Percentiles rank a stretch among this genome's conserved stretches.
These are phyloP conservation scores for Agrochola lychnidis DNA, from an alignment of 2,888 invertebrate species.

Conservation along the genomic window DNA sequence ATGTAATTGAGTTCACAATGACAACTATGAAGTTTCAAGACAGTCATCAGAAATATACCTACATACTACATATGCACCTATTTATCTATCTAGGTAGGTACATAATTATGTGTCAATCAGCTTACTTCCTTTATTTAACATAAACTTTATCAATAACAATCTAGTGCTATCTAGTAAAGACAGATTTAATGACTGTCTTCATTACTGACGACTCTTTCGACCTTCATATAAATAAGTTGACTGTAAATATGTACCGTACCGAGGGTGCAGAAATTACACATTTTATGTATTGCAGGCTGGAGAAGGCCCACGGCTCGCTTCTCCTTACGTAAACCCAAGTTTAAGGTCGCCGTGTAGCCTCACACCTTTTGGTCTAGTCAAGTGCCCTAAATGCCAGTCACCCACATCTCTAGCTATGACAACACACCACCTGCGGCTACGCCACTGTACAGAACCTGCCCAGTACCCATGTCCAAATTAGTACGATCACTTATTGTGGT, in stretches of 20 bases:
- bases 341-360: slow-evolving; percentile 80
- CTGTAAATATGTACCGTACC: slow-evolving; percentile 21
- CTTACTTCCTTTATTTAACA: slow-evolving; percentile 49
- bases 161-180: slow-evolving; percentile 50
- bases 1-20: slow-evolving; percentile 3
- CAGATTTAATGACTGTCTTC: slow-evolving; percentile 53
- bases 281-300: slow-evolving; percentile 26
- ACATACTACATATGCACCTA: no score
- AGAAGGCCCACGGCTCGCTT: no score
- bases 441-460: slow-evolving; percentile 28
- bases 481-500: slow-evolving; percentile 35
- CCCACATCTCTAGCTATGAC: slow-evolving; percentile 56
- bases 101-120: slow-evolving; percentile 6
- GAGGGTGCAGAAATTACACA: slow-evolving; percentile 3
- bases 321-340: slow-evolving; percentile 83
- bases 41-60: neutral
- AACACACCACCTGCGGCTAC: slow-evolving; percentile 56
- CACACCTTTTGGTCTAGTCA: slow-evolving; percentile 63
- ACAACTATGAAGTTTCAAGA: slow-evolving; percentile 15
- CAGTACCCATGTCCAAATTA: slow-evolving; percentile 44
- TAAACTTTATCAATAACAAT: slow-evolving; percentile 50
- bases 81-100: neutral
- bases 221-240: slow-evolving; percentile 42
- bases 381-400: slow-evolving; percentile 62
- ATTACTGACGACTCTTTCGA: slow-evolving; percentile 57